Evolutionary conservation across 2,797 vertebrate genomes (phyloP).

Genomic region (Choloepus didactylus): DNA sequence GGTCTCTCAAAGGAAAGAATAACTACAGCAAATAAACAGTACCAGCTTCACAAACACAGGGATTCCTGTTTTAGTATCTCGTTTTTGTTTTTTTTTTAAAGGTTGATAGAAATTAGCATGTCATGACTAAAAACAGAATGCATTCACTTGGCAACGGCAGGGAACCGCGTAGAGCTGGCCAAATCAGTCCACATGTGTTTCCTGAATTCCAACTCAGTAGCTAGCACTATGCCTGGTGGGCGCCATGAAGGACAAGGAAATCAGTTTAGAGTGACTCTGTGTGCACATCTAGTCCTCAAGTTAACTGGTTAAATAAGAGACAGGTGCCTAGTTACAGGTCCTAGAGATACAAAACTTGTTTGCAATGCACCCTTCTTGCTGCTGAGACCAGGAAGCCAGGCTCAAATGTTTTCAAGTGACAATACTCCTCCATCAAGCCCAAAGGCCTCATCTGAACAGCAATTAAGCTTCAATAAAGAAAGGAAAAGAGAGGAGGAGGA

Average conservation of each 20-base stretch:
- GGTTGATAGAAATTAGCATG: background rate
- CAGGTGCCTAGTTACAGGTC: background rate
- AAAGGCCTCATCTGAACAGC: constrained; percentile 13
- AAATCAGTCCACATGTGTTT: background rate
- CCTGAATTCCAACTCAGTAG: background rate
- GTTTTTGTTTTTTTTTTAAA: background rate
- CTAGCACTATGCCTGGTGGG: background rate
- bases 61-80: background rate
- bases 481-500: background rate
- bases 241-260: background rate
- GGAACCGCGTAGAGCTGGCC: background rate
- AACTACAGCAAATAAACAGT: background rate
- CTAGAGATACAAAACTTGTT: constrained; percentile 38
- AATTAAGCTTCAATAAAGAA: constrained; percentile 2
- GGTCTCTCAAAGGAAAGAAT: background rate
- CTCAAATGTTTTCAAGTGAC: background rate
- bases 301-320: background rate
- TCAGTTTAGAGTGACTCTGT: background rate
- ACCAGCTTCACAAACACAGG: background rate
- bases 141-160: background rate
- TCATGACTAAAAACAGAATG: background rate
- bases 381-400: background rate
- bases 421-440: background rate
- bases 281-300: background rate
- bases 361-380: background rate